Conservation (phyloP, 64 coral and sea anemone species). For the Montipora cactus region DNA sequence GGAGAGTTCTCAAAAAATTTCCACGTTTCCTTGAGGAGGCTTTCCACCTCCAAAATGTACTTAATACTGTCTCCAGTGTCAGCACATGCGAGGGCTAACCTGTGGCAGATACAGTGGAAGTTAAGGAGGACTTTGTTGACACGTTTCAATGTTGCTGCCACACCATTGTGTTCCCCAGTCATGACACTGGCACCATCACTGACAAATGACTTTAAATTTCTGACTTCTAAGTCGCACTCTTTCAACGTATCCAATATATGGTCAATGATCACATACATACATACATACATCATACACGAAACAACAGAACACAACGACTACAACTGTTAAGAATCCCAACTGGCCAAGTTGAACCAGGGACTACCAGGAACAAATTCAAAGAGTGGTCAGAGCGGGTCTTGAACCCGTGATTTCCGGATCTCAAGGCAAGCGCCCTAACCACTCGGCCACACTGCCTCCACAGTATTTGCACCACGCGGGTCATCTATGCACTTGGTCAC, state of each 20-base stretch:
- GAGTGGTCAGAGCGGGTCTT: too few species aligned
- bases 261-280: background rate
- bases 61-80: too few species aligned
- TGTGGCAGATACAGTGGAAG: constrained; percentile 73
- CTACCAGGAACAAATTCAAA: too few species aligned
- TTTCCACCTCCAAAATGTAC: too few species aligned
- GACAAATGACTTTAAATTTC: constrained; percentile 69
- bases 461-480: constrained; percentile 69
- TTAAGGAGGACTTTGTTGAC: constrained; percentile 75
- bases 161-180: background rate
- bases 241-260: background rate
- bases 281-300: too few species aligned
- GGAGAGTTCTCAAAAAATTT: constrained; percentile 57
- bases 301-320: too few species aligned
- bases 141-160: constrained; percentile 53
- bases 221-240: constrained; percentile 19
- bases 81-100: constrained; percentile 63
- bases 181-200: constrained; percentile 22
- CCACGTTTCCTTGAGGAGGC: too few species aligned
- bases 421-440: too few species aligned
- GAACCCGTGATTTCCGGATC: too few species aligned
- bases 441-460: background rate
- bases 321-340: too few species aligned
- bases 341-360: too few species aligned
- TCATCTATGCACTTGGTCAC: constrained; percentile 63